phyloP scores from a whole-genome alignment of 2,113 vertebrate species.

The Cyprinodon variegatus region DNA sequence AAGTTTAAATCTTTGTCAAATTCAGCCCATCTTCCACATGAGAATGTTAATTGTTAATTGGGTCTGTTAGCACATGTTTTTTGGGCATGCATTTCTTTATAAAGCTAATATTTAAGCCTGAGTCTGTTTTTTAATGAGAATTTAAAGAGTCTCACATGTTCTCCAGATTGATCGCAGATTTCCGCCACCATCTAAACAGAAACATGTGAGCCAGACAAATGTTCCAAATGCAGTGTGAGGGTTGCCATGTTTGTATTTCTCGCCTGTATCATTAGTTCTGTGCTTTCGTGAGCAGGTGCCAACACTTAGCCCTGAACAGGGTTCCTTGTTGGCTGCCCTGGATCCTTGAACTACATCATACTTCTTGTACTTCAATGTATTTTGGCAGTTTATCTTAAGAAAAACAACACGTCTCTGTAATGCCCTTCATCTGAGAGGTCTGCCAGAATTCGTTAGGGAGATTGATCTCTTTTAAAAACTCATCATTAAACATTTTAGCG shows the following conservation, averaged over 20 bases:
- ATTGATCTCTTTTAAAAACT: no score
- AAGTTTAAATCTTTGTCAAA: background rate
- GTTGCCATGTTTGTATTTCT: background rate
- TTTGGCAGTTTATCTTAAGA: no score
- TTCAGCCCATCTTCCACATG: background rate
- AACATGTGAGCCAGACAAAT: background rate
- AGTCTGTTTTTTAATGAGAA: background rate
- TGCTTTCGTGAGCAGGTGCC: no score
- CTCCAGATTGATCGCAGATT: background rate
- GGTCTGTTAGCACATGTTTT: background rate
- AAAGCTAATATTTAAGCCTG: background rate
- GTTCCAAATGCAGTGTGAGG: background rate
- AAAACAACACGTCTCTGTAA: no score
- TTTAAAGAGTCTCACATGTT: background rate
- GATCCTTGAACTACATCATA: no score
- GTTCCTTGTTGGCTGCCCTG: background rate
- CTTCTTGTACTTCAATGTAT: no score
- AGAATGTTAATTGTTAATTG: background rate
- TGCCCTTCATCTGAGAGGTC: no score
- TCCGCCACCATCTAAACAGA: background rate
- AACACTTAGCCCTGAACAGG: no score
- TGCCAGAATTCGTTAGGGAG: no score
- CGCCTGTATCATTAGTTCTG: background rate
- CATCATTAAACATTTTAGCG: no score
- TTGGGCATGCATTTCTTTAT: background rate